phyloP scores from a whole-genome alignment of 2,888 invertebrate species.

The Cremastinae sp. region DNA sequence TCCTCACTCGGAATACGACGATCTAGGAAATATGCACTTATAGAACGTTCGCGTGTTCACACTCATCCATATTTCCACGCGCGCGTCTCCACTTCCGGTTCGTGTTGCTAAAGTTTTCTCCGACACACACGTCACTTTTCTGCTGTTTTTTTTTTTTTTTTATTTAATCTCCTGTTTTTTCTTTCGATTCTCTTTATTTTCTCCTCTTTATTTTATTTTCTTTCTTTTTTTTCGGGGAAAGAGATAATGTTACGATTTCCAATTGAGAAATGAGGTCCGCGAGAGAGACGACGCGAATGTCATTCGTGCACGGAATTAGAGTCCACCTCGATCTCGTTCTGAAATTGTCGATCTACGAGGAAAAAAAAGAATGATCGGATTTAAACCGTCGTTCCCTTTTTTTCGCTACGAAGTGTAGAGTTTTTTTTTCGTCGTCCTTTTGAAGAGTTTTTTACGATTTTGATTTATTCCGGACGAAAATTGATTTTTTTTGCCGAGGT shows the following conservation, averaged over 20 bases:
- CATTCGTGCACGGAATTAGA: slow-evolving; percentile 46
- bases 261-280: slow-evolving; percentile 49
- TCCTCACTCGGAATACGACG: slow-evolving; percentile 16
- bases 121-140: slow-evolving; percentile 27
- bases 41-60: slow-evolving; percentile 52
- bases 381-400: neutral
- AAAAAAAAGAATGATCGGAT: slow-evolving; percentile 35
- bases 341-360: slow-evolving; percentile 44
- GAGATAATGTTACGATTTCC: slow-evolving; percentile 42
- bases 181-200: slow-evolving; percentile 9
- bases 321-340: slow-evolving; percentile 21
- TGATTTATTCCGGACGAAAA: neutral
- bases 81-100: slow-evolving; percentile 49
- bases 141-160: slow-evolving; percentile 18
- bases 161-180: slow-evolving; percentile 9
- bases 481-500: neutral
- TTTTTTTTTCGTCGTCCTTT: neutral
- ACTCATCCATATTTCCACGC: slow-evolving; percentile 52
- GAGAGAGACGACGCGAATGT: slow-evolving; percentile 52
- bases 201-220: neutral
- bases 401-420: too few species aligned
- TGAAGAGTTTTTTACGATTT: neutral
- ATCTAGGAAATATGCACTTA: slow-evolving; percentile 37
- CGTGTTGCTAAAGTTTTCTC: slow-evolving; percentile 45
- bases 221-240: too few species aligned